phyloP scores from a whole-genome alignment of 23 tunicate species.

The Botrylloides violaceus region DNA sequence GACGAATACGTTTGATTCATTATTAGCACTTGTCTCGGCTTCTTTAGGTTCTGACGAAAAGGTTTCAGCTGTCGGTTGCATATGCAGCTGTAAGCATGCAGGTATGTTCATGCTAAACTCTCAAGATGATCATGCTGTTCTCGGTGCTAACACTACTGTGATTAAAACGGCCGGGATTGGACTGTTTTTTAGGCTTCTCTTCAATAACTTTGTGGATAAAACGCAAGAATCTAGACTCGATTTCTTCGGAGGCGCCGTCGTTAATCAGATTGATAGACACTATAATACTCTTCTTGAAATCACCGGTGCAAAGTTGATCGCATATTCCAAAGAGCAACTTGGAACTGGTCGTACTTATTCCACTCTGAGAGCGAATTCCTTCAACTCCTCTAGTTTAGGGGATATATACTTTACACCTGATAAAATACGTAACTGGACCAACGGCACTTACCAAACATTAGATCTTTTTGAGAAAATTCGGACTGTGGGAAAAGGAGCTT shows the following conservation, averaged over 20 bases:
- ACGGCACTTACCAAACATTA: slow-evolving; percentile 71
- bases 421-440: slow-evolving; percentile 57
- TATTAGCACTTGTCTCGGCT: slow-evolving; percentile 63
- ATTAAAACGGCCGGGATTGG: slow-evolving; percentile 30
- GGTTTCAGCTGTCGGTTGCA: slow-evolving; percentile 58
- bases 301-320: slow-evolving; percentile 31
- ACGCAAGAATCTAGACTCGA: slow-evolving; percentile 53
- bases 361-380: neutral
- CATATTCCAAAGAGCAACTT: slow-evolving; percentile 50
- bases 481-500: slow-evolving; percentile 94
- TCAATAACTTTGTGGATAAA: slow-evolving; percentile 45
- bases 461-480: slow-evolving; percentile 91
- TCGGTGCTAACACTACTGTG: slow-evolving; percentile 6
- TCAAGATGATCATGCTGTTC: slow-evolving; percentile 24
- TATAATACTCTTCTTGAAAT: slow-evolving; percentile 2
- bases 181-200: slow-evolving; percentile 65
- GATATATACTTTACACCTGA: slow-evolving; percentile 85
- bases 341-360: slow-evolving; percentile 47
- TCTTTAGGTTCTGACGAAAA: slow-evolving; percentile 51
- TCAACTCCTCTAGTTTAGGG: slow-evolving; percentile 34
- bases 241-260: slow-evolving; percentile 39
- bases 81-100: slow-evolving; percentile 61
- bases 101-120: slow-evolving; percentile 56
- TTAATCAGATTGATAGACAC: slow-evolving; percentile 16
- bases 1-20: slow-evolving; percentile 53